These are phyloP conservation scores for Irena cyanogastra DNA, from an alignment of 2,113 vertebrate species.

Conservation along the genomic window DNA sequence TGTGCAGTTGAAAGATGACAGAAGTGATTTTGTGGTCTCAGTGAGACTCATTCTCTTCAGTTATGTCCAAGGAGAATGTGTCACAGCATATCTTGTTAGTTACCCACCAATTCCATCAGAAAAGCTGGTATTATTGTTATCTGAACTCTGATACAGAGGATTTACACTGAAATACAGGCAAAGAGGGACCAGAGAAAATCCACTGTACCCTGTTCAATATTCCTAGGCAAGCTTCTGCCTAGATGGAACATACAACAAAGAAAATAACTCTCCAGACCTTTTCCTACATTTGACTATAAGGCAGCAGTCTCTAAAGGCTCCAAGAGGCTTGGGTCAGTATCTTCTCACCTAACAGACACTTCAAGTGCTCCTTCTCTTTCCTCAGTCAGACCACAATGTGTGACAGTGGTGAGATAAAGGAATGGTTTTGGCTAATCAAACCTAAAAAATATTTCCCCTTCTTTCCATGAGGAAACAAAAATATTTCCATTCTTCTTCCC, in stretches of 20 bases:
- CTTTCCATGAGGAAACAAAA: not conserved
- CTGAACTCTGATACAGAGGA: not conserved
- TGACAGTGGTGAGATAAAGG: not conserved
- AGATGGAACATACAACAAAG: not conserved
- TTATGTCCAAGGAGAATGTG: not conserved
- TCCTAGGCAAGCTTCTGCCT: not conserved
- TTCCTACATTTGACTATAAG: not conserved
- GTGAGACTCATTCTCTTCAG: not conserved
- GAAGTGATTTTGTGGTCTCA: not conserved
- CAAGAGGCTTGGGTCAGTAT: not conserved
- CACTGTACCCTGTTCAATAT: not conserved
- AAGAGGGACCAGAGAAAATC: not conserved
- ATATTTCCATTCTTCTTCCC: not conserved
- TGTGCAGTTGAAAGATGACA: not conserved
- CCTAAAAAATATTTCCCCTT: not conserved
- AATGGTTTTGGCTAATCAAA: not conserved
- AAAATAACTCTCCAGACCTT: not conserved
- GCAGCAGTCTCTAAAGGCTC: not conserved
- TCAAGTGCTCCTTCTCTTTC: not conserved
- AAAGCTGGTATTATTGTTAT: no score
- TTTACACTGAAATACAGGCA: not conserved
- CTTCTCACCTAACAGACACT: not conserved
- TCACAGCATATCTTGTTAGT: not conserved
- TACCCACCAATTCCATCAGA: not conserved
- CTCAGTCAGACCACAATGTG: not conserved